Conservation (phyloP, 2,888 invertebrate genomes). For the Nemotelus pantherinus region DNA sequence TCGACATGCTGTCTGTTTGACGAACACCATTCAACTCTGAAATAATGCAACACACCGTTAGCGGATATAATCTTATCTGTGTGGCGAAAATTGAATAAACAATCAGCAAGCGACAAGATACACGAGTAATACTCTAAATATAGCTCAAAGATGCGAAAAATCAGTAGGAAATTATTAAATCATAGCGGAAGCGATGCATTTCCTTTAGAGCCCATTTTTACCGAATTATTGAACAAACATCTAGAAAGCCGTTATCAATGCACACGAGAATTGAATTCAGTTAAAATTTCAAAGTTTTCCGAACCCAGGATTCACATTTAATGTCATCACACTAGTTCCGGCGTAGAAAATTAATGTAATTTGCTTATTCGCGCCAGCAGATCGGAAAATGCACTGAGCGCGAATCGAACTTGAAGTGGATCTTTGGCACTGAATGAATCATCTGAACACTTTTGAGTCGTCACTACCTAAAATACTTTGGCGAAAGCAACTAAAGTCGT, state of each 20-base stretch:
- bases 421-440: slow-evolving; percentile 22
- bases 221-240: not conserved
- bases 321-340: not conserved
- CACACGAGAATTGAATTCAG: too few relatives aligned
- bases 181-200: too few relatives aligned
- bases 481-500: not conserved
- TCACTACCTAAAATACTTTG: slow-evolving; percentile 38
- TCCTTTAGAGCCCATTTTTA: slow-evolving; percentile 21
- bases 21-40: slow-evolving; percentile 49
- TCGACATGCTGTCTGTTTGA: slow-evolving; percentile 62
- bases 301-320: too few relatives aligned
- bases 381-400: slow-evolving; percentile 26
- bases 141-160: not conserved
- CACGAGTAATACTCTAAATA: slow-evolving; percentile 17
- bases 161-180: not conserved
- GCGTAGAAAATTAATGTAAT: not conserved
- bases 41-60: slow-evolving; percentile 1
- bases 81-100: not conserved
- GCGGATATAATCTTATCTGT: slow-evolving; percentile 18
- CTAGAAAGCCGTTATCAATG: not conserved
- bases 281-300: too few relatives aligned
- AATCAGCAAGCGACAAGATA: slow-evolving; percentile 20
- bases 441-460: slow-evolving; percentile 20
- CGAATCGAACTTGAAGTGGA: slow-evolving; percentile 23
- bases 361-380: slow-evolving; percentile 4